Base-by-base conservation (phyloP, 2,888 invertebrate genomes). In the Dryococelus australis region DNA sequence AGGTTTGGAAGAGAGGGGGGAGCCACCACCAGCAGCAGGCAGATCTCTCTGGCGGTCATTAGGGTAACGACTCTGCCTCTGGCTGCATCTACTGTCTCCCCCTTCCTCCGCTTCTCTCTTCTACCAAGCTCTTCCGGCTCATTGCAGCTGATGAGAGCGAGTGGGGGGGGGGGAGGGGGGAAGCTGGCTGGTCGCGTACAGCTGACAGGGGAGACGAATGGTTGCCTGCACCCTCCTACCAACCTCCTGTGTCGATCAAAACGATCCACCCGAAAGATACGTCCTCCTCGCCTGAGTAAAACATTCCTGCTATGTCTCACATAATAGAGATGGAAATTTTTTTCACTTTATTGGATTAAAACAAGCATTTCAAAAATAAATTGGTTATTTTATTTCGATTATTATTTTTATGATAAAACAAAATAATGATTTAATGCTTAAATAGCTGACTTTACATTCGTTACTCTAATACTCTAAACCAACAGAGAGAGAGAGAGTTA, bases 41-140 rank as follows among this genome's bases (percentile, higher is more conserved):
- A 65, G 65, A 65, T 65, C 65, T 65, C 65, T 65, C 65, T 65
- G 65, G 65, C 24, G 65, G 65, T 65, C 65, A 65, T 65, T 65
- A 65, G 65, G 65, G 65, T 65, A 65, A 65, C 65, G 65, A 65
- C 65, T 8, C 65, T 65, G 65, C 65, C 65, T 65, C 65, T 24
- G 65, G 65, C 65, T 65, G 65, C 65, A 65, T 8, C 65, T 65
- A 5, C 65, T 16, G 16, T 65, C 65, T 65, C 65, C 65, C 20
- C 20, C 65, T 20, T 16, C 5, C 10, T 16, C 65, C 10, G 10
- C 65, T 16, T 16, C 65, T 16, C 65, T 65, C 65, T 65, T 65
- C 65, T 65, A 65, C 16, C 65, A 8, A 12, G 24, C 65, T 20
- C 65, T 65, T 65, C 65, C 65, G 65, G 65, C 65, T 65, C 65